phyloP scores from a whole-genome alignment of 2,888 invertebrate species.

The Ceraclea dissimilis region DNA sequence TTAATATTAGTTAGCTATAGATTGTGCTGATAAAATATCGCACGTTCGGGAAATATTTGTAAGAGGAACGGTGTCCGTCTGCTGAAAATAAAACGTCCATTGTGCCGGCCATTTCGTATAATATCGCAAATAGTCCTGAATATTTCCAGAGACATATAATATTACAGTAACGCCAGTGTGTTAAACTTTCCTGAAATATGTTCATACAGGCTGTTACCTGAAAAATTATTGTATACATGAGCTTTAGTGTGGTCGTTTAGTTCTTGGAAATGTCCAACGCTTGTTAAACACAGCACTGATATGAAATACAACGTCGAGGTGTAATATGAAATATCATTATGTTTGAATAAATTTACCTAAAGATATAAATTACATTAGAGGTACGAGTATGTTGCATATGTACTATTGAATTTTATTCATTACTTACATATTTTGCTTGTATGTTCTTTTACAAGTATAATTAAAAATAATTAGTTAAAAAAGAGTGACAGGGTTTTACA shows the following conservation, averaged over 20 bases:
- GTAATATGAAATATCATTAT: no score
- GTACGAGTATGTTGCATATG: no score
- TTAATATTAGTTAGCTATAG: no score
- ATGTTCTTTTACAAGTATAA: no score
- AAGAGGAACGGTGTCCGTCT: not conserved
- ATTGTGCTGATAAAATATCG: no score
- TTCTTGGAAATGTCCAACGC: not conserved
- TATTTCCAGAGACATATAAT: conserved; percentile 2
- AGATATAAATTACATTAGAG: no score
- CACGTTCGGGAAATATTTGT: no score
- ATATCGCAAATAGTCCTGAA: conserved; percentile 1
- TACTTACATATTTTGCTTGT: no score
- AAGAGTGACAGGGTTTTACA: no score
- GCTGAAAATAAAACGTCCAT: not conserved
- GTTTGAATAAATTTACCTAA: no score
- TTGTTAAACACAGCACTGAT: not conserved
- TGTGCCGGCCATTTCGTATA: not conserved
- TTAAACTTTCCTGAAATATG: conserved; percentile 16
- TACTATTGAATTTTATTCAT: no score
- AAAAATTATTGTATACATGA: conserved; percentile 11
- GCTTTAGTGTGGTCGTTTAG: conserved; percentile 1
- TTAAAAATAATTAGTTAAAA: no score
- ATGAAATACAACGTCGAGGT: not conserved
- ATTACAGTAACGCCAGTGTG: conserved; percentile 8
- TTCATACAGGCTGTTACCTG: conserved; percentile 20